Evolutionary conservation across 2,797 vertebrate species (phyloP).

Genomic region (Aulostomus chinensis): DNA sequence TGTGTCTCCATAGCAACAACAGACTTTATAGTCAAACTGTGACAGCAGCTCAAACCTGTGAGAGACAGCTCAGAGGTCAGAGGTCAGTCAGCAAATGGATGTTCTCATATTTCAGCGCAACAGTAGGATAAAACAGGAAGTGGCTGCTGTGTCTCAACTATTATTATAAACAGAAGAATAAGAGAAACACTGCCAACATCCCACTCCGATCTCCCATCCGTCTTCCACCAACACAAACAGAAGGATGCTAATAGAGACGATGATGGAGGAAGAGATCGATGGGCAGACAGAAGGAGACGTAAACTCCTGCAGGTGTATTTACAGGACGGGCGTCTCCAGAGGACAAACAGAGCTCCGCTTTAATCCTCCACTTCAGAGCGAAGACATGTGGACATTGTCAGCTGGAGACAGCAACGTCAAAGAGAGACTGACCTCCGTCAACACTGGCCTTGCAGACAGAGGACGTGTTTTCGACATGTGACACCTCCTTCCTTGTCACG

Average conservation of each 20-base stretch:
- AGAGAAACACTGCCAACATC: constrained; percentile 13
- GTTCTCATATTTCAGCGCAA: too few species aligned
- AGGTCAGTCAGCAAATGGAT: too few species aligned
- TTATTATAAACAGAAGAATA: constrained; percentile 29
- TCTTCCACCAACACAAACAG: constrained; percentile 18
- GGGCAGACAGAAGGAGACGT: constrained; percentile 32
- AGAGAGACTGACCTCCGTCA: too few species aligned
- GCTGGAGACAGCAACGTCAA: too few species aligned
- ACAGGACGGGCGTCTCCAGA: constrained; percentile 33
- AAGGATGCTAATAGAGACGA: constrained; percentile 7
- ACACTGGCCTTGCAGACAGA: too few species aligned
- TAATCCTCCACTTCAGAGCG: constrained; percentile 34
- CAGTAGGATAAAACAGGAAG: not conserved
- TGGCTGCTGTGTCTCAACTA: constrained; percentile 10
- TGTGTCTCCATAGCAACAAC: too few species aligned
- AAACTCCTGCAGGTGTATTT: constrained; percentile 43
- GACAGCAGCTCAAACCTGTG: too few species aligned
- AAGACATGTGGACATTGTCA: constrained; percentile 41
- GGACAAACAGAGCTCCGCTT: constrained; percentile 49
- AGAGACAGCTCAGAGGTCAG: too few species aligned
- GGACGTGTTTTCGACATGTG: too few species aligned
- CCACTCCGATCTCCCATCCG: constrained; percentile 12
- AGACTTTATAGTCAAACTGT: too few species aligned
- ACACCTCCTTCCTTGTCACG: too few species aligned
- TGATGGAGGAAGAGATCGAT: not conserved